Evolutionary conservation across 1,140 invertebrate genomes (phyloP).

Genomic region (Thereuonema tuberculata): DNA sequence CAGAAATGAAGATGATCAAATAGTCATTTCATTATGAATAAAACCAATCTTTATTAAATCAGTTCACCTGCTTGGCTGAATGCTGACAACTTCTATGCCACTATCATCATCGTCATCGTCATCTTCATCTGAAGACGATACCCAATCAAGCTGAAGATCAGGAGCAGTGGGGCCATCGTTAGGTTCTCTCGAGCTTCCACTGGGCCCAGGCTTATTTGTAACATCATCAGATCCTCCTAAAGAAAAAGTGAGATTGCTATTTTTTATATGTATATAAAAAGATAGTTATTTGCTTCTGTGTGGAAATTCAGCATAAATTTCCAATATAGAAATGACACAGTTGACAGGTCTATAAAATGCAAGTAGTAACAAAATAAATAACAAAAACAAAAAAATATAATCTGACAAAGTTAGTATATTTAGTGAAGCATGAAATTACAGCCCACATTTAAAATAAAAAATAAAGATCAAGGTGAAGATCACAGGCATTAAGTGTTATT

Average conservation of each 20-base stretch:
- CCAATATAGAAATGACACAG: not conserved
- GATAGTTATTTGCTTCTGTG: not conserved
- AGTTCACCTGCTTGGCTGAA: slow-evolving; percentile 38
- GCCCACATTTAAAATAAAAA: no score
- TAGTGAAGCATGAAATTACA: no score
- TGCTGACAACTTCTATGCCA: slow-evolving; percentile 44
- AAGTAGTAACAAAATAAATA: not conserved
- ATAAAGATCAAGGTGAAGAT: no score
- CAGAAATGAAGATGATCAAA: no score
- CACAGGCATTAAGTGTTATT: no score
- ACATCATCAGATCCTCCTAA: not conserved
- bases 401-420: not conserved
- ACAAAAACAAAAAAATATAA: not conserved
- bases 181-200: not conserved
- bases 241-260: not conserved
- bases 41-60: no score
- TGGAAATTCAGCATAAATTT: not conserved
- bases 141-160: slow-evolving; percentile 63
- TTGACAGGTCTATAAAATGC: not conserved
- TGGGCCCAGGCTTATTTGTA: not conserved
- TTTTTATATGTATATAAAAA: not conserved
- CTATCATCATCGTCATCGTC: slow-evolving; percentile 29
- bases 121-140: slow-evolving; percentile 34
- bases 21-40: no score
- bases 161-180: slow-evolving; percentile 49